A percentile compares a stretch with the other conserved stretches of the same genome.
Evolutionary conservation across 1,140 invertebrate genomes (phyloP).

Genomic region (Pararge aegeria): DNA sequence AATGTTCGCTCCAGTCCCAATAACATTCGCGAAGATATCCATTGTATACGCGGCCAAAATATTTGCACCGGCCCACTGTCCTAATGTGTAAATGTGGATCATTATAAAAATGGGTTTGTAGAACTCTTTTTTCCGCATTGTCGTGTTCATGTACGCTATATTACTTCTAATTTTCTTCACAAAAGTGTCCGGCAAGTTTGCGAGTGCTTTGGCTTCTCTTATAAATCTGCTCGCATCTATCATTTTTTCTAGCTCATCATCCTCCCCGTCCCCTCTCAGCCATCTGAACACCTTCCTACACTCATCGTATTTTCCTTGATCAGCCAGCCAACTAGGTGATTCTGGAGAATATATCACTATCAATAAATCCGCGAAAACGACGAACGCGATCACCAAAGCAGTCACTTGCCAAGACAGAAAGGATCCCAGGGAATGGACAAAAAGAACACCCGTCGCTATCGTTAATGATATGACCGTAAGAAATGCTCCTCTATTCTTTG

Average conservation of each 20-base stretch:
- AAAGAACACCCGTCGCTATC: conserved; percentile 74
- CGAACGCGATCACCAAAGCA: conserved; percentile 66
- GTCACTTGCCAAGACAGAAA: conserved; percentile 79
- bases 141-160: conserved; percentile 25
- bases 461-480: conserved; percentile 73
- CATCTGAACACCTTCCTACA: conserved; percentile 69
- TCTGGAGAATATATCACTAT: conserved; percentile 81
- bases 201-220: conserved; percentile 27
- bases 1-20: conserved; percentile 75
- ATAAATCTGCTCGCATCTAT: conserved; percentile 46
- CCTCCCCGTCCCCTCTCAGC: conserved; percentile 68
- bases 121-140: conserved; percentile 52
- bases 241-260: conserved; percentile 56
- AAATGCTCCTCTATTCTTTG: conserved; percentile 77
- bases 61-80: conserved; percentile 49
- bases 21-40: conserved; percentile 75
- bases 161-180: conserved; percentile 24
- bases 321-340: conserved; percentile 84
- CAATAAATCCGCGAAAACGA: conserved; percentile 67
- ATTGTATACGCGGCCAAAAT: conserved; percentile 85
- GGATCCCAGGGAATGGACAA: conserved; percentile 79
- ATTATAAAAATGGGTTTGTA: conserved; percentile 60
- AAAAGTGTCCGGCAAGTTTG: conserved; percentile 26
- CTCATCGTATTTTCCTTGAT: conserved; percentile 68
- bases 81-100: conserved; percentile 54